Conservation (phyloP, 2,888 invertebrate genomes). For the Tupiocoris notatus region DNA sequence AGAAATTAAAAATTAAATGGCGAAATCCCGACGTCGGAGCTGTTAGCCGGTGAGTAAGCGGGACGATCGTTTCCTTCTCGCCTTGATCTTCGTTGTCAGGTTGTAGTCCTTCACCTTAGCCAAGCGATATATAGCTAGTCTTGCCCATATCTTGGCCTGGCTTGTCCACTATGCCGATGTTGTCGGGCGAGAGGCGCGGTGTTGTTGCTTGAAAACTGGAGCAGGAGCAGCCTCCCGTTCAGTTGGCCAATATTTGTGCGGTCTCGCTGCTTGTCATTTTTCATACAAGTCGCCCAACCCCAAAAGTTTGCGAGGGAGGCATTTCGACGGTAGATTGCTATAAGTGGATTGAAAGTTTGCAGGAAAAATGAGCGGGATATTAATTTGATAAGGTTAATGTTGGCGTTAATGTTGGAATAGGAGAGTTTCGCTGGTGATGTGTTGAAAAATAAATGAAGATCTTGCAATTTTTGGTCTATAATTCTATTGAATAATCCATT, state of each 20-base stretch:
- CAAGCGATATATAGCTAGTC: background rate
- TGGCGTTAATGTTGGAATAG: no score
- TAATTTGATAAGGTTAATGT: background rate
- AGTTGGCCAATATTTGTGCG: conserved; percentile 7
- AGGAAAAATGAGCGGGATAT: background rate
- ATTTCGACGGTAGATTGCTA: background rate
- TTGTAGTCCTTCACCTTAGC: conserved; percentile 32
- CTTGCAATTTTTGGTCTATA: no score
- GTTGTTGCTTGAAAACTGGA: conserved; percentile 16
- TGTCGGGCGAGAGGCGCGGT: conserved; percentile 2
- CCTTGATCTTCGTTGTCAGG: conserved; percentile 32
- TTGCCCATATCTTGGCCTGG: background rate
- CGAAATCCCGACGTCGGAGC: no score
- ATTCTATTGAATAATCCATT: no score
- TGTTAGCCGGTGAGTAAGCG: conserved; percentile 19
- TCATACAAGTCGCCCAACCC: no score
- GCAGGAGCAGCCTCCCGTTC: background rate
- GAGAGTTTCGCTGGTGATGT: no score
- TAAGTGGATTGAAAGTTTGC: background rate
- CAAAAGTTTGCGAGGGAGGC: no score
- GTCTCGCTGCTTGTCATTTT: background rate
- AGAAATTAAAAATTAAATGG: no score
- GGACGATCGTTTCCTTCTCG: conserved; percentile 15
- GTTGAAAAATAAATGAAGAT: no score
- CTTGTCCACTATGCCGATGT: background rate